Evolutionary conservation across 2,888 invertebrate species (phyloP).

Genomic region (Perdita meconis): DNA sequence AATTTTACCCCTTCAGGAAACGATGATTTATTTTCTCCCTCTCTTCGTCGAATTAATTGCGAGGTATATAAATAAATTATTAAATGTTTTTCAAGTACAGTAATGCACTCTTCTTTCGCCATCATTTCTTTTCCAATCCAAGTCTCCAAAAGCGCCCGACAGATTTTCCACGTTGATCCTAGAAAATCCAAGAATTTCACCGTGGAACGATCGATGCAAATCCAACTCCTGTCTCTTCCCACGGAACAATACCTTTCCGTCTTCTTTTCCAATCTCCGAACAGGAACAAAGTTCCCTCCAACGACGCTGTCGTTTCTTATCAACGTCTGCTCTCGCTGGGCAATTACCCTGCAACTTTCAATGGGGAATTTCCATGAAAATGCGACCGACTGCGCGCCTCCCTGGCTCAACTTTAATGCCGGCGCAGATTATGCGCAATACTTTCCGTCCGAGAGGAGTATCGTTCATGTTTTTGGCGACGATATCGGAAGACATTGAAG

Average conservation of each 20-base stretch:
- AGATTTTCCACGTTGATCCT: too few relatives aligned
- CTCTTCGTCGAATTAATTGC: slow-evolving; percentile 11
- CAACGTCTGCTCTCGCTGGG: slow-evolving; percentile 18
- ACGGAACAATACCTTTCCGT: slow-evolving; percentile 21
- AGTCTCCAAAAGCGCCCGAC: too few relatives aligned
- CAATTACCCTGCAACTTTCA: slow-evolving; percentile 35
- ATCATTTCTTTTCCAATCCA: too few relatives aligned
- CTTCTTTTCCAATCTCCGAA: not conserved
- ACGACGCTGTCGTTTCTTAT: slow-evolving; percentile 34
- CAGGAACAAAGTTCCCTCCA: not conserved
- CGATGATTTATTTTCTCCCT: too few relatives aligned
- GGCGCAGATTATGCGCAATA: slow-evolving; percentile 20
- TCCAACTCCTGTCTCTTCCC: not conserved
- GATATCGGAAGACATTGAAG: slow-evolving; percentile 15
- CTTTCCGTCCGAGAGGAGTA: slow-evolving; percentile 5
- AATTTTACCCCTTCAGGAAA: not conserved
- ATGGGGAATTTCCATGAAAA: slow-evolving; percentile 47
- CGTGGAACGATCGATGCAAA: slow-evolving; percentile 17
- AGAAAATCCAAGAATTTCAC: too few relatives aligned
- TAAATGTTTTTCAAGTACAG: too few relatives aligned
- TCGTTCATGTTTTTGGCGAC: slow-evolving; percentile 13
- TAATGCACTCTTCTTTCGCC: too few relatives aligned
- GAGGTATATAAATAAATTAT: too few relatives aligned
- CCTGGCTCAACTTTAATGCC: slow-evolving; percentile 1
- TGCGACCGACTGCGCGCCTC: not conserved